Evolutionary conservation across 2,113 vertebrate genomes (phyloP), one percentile per base, ranked within the genome.

Genomic region (Leuciscus idus): DNA sequence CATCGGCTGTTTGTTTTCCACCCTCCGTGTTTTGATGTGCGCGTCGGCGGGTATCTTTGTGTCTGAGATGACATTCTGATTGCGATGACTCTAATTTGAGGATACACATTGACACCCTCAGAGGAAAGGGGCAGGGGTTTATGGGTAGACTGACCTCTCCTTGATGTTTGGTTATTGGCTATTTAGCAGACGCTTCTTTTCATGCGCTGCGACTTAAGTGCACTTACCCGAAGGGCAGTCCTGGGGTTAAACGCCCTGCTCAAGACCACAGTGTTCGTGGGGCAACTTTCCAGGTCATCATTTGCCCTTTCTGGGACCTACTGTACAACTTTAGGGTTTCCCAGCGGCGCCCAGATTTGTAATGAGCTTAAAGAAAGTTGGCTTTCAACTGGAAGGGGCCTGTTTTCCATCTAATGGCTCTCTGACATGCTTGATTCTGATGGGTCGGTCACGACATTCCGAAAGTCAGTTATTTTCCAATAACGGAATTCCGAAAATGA

Each of bases 141-240:
- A 8, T 90, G 90, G 92, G 88, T 88, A 28, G 61, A 75, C 75
- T 91, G 91, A 94, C 94, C 93, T 94, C 94, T 93, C 90, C 90
- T 86, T 73, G 87, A 23, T 82, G 46, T 82, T 30, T 68, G 61
- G 80, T 82, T 82, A 70, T 70, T 70, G 80, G 80, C 80, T 50
- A 4, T 82, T 82, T 68, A 50, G 62, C 43, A 82, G 80, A 82
- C 26, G 80, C 61, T 52, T 81, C 79, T 64, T 70, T 33, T 52
- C 5, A 70, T 23, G 43, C 28, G 52, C 62, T 52, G 28, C 0
- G 19, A 82, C 43, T 68, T 68, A 52, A 70, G 43, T 82, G 11
- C 61, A 52, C 73, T 76, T 52, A 46, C 74, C 3, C 52, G n/a
- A 21, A 17, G 15, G 43, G 8, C 19, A 68, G 62, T 82, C 81